Base-by-base conservation (phyloP, 2,113 vertebrate genomes). In the Ptilonorhynchus violaceus region DNA sequence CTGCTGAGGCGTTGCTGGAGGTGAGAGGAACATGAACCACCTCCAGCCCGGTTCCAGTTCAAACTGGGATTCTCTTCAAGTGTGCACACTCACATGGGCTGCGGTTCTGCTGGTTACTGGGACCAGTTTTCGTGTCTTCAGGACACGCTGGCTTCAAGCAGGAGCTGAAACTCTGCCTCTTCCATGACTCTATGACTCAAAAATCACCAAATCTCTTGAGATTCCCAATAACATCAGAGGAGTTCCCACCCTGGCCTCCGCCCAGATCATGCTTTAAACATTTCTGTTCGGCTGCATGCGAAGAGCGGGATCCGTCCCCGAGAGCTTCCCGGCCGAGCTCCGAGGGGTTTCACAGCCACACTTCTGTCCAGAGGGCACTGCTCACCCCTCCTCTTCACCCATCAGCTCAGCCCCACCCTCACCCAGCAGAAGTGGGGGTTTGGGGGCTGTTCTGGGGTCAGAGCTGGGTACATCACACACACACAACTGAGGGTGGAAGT, bases 21-120 rank as follows among this genome's bases (percentile, higher is more conserved):
- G 80, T 35, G 46, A 39, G 52, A 33, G 30, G 63, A 39, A n/a
- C 1, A 0, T 1, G 11, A 58, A 15, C 12, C 37, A 56, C 31
- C 42, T 56, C 35, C 53, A 44, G 55, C 22, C 13, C 3, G 28
- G 4, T 2, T 35, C 39, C 72, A 73, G 46, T 9, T 44, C 67
- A 31, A 1, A 4, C 0, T 49, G 41, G 58, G 67, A 11, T 6
- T 31, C 13, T 27, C 72, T 28, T 41, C 66, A n/a, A 31, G 7
- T 18, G 6, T 5, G 15, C 18, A 52, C 3, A 0, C 3, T 9
- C 18, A 4, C 5, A 4, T 0, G 17, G 62, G 21, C 35, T 1
- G 0, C 0, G 7, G 35, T 1, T 41, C 75, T 89, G 41, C 75
- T 47, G 27, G 5, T 4, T 60, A 44, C 67, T 35, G 41, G 73